Evolutionary conservation across 2,113 vertebrate species (phyloP).

Genomic region (Tympanuchus pallidicinctus): DNA sequence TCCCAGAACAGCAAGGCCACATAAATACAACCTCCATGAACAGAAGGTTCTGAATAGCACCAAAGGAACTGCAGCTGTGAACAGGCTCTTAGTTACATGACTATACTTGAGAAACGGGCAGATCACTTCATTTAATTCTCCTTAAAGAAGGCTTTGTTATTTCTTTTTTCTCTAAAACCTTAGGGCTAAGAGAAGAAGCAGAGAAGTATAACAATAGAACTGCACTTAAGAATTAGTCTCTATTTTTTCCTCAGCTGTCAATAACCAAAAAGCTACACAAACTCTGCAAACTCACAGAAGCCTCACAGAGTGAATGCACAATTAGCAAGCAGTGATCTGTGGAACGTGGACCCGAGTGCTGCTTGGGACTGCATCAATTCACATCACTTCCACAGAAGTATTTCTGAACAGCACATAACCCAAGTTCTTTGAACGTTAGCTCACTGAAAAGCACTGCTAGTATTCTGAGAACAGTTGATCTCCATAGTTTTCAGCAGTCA

Average conservation of each 20-base stretch:
- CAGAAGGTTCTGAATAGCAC: neutral
- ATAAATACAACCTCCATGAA: neutral
- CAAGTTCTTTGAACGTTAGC: neutral
- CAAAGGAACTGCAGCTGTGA: neutral
- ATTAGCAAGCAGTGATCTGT: neutral
- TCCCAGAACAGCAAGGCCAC: neutral
- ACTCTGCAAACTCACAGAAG: neutral
- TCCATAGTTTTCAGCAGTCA: neutral
- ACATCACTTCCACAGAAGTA: neutral
- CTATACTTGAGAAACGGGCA: neutral
- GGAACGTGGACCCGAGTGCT: neutral
- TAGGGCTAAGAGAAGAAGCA: neutral
- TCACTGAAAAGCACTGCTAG: neutral
- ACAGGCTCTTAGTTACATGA: neutral
- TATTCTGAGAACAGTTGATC: neutral
- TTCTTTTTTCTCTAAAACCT: neutral
- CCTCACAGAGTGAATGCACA: neutral
- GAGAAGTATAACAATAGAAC: neutral
- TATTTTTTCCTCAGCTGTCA: neutral
- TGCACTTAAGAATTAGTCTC: too few relatives aligned
- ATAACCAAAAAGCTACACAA: slow-evolving; percentile 10
- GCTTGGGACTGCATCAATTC: neutral
- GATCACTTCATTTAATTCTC: neutral
- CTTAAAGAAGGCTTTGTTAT: neutral
- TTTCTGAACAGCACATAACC: slow-evolving; percentile 36